Percentiles rank a stretch among this genome's conserved stretches.
phyloP scores from a whole-genome alignment of 2,888 invertebrate species.

The Sarcophaga variegata region DNA sequence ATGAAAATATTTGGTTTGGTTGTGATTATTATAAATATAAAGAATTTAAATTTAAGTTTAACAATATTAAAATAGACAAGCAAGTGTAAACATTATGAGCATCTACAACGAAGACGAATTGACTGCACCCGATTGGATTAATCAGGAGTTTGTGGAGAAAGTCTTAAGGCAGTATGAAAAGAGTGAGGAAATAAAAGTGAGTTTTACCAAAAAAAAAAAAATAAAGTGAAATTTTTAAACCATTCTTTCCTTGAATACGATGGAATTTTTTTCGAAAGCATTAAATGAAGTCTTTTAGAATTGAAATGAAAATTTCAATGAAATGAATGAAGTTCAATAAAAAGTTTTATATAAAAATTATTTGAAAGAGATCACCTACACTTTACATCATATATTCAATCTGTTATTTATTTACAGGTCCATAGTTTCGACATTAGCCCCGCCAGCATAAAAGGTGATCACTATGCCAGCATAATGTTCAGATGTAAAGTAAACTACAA shows the following conservation, averaged over 20 bases:
- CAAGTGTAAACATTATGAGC: slow-evolving; percentile 46
- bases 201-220: neutral
- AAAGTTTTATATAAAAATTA: no score
- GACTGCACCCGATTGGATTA: slow-evolving; percentile 68
- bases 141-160: slow-evolving; percentile 66
- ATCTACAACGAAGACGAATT: slow-evolving; percentile 67
- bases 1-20: no score
- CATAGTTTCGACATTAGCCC: slow-evolving; percentile 52
- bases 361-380: no score
- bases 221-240: no score
- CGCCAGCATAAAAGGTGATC: slow-evolving; percentile 71
- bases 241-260: no score
- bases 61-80: neutral
- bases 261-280: no score
- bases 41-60: neutral
- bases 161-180: slow-evolving; percentile 67
- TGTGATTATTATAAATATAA: neutral
- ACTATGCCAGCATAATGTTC: slow-evolving; percentile 74
- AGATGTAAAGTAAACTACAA: slow-evolving; percentile 67
- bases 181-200: slow-evolving; percentile 58
- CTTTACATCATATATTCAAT: no score
- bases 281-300: no score
- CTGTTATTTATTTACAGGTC: slow-evolving; percentile 30
- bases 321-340: no score
- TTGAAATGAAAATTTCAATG: no score